Percentiles rank a stretch among this genome's conserved stretches.
phyloP scores from a whole-genome alignment of 2,888 invertebrate genomes.

The Siphlonurus alternatus region DNA sequence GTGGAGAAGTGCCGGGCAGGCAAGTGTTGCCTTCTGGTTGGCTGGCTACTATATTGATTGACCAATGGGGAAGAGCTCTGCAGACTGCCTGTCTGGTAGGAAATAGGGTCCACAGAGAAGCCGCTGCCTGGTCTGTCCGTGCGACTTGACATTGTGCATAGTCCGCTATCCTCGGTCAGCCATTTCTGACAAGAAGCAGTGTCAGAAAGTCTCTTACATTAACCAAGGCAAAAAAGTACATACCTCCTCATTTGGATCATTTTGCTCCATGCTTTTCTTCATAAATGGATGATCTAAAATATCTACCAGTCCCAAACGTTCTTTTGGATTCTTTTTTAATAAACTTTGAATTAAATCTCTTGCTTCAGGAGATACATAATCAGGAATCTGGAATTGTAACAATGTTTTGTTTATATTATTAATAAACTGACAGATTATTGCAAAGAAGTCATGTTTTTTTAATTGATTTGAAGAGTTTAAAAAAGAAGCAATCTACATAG shows the following conservation, averaged over 20 bases:
- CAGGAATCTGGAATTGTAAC: slow-evolving; percentile 43
- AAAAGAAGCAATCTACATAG: too few species aligned
- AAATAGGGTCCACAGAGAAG: too few species aligned
- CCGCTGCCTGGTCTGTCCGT: not conserved
- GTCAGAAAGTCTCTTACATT: not conserved
- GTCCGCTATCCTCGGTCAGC: slow-evolving; percentile 19
- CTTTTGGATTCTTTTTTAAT: slow-evolving; percentile 72
- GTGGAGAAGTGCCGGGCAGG: too few species aligned
- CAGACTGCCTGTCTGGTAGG: too few species aligned
- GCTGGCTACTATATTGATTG: too few species aligned
- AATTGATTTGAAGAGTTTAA: not conserved
- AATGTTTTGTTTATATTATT: too few species aligned
- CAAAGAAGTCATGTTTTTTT: not conserved
- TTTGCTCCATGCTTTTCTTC: slow-evolving; percentile 9
- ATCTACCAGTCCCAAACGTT: slow-evolving; percentile 56
- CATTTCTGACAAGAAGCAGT: slow-evolving; percentile 7
- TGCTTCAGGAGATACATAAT: slow-evolving; percentile 61
- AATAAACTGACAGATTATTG: not conserved
- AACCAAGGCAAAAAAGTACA: not conserved
- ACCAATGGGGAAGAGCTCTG: too few species aligned
- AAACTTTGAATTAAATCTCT: slow-evolving; percentile 68
- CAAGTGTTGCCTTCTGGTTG: too few species aligned
- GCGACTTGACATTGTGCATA: slow-evolving; percentile 19
- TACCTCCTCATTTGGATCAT: slow-evolving; percentile 11
- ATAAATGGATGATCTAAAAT: slow-evolving; percentile 68